phyloP scores from a whole-genome alignment of 2,888 invertebrate species.

The Syrphus vitripennis region DNA sequence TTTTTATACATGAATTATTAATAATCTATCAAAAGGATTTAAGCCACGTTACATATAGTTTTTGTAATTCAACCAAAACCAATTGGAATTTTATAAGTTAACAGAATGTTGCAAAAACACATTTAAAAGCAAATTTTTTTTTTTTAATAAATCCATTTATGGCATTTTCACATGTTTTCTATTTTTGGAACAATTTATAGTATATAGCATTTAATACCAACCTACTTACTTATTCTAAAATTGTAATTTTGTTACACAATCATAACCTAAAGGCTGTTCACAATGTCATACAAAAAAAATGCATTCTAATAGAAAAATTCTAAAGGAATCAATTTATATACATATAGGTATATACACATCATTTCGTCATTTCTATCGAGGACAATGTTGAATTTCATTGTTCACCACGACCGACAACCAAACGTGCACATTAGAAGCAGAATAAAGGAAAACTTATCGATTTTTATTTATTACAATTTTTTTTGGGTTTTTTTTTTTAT shows the following conservation, averaged over 20 bases:
- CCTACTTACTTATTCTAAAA: too few species aligned
- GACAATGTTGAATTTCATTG: conserved; percentile 18
- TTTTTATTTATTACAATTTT: conserved; percentile 11
- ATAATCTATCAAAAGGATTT: background rate
- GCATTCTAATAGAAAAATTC: background rate
- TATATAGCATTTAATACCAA: too few species aligned
- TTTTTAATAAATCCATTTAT: too few species aligned
- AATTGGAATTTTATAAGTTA: background rate
- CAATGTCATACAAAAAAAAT: background rate
- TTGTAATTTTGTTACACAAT: too few species aligned
- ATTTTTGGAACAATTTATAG: too few species aligned
- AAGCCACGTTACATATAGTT: background rate
- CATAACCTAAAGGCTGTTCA: background rate
- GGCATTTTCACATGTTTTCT: too few species aligned
- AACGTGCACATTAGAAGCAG: background rate
- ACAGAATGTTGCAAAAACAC: too few species aligned
- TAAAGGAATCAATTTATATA: background rate
- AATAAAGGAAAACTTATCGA: background rate
- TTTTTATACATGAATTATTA: background rate
- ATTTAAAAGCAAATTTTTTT: too few species aligned
- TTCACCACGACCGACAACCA: too few species aligned
- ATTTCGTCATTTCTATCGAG: conserved; percentile 8
- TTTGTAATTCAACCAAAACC: background rate
- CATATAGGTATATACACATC: too few species aligned
- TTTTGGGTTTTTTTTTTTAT: too few species aligned